Conservation (phyloP, 2,797 vertebrate genomes). For the Phyllotis vaccarum region DNA sequence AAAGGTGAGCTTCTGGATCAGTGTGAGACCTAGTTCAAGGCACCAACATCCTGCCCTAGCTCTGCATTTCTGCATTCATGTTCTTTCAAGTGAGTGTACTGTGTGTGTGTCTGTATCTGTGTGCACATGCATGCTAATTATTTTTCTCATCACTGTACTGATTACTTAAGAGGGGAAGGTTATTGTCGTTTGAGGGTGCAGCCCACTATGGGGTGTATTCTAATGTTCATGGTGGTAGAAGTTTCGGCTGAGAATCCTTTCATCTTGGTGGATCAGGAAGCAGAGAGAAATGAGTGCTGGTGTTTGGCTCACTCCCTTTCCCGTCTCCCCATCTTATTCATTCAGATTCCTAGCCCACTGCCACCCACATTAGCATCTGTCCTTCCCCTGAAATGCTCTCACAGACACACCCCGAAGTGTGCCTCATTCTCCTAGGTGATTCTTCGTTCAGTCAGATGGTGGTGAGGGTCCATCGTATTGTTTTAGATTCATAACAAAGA, state of each 20-base stretch:
- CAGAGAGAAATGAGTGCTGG: background rate
- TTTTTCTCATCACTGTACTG: background rate
- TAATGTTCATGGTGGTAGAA: background rate
- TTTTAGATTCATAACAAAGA: background rate
- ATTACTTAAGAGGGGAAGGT: background rate
- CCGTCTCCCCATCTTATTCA: no score
- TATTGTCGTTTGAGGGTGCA: background rate
- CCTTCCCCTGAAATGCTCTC: background rate
- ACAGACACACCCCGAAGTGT: background rate
- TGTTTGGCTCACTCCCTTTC: no score
- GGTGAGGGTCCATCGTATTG: background rate
- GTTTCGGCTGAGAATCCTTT: background rate
- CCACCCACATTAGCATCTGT: no score
- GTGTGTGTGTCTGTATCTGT: background rate
- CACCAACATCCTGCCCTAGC: background rate
- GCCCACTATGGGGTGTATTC: background rate
- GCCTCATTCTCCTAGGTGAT: background rate
- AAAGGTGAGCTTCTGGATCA: background rate
- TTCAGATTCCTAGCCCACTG: no score
- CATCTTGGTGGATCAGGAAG: background rate
- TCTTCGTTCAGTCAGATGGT: background rate
- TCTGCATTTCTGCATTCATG: background rate
- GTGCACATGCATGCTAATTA: rapidly evolving
- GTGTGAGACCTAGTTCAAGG: background rate
- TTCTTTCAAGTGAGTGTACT: background rate